A percentile compares a stretch with the other conserved stretches of the same genome.
Evolutionary conservation across 2,888 invertebrate species (phyloP).

Genomic region (Palloptera scutellata): DNA sequence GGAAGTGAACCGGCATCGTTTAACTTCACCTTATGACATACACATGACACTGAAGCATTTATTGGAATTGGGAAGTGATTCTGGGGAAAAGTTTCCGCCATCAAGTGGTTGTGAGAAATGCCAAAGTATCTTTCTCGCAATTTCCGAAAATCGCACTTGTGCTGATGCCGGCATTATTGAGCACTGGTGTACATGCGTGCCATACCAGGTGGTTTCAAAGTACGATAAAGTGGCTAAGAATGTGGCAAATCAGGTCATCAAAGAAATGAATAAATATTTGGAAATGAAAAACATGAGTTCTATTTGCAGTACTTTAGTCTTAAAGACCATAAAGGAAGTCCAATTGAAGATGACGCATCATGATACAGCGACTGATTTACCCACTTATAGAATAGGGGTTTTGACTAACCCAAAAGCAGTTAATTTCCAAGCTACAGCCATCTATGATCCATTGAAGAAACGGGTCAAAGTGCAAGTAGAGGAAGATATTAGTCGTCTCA

Average conservation of each 20-base stretch:
- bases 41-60: constrained; percentile 74
- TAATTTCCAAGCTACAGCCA: constrained; percentile 43
- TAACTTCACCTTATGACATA: constrained; percentile 79
- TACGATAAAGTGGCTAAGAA: constrained; percentile 23
- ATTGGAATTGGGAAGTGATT: constrained; percentile 58
- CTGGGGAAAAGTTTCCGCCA: constrained; percentile 39
- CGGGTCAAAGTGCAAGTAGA: constrained; percentile 41
- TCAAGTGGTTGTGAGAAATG: constrained; percentile 70
- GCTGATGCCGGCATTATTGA: constrained; percentile 71
- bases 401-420: constrained; percentile 32
- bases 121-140: constrained; percentile 70
- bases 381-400: constrained; percentile 36
- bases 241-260: constrained; percentile 35
- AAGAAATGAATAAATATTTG: constrained; percentile 48
- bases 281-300: constrained; percentile 39
- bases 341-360: constrained; percentile 20
- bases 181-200: constrained; percentile 81
- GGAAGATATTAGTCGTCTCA: constrained; percentile 46
- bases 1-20: constrained; percentile 69
- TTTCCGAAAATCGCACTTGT: constrained; percentile 72
- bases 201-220: constrained; percentile 57
- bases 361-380: constrained; percentile 9
- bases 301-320: constrained; percentile 40
- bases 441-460: constrained; percentile 37
- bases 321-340: constrained; percentile 36